Evolutionary conservation across 2,113 vertebrate species (phyloP).

Genomic region (Psilopsiagon aymara): DNA sequence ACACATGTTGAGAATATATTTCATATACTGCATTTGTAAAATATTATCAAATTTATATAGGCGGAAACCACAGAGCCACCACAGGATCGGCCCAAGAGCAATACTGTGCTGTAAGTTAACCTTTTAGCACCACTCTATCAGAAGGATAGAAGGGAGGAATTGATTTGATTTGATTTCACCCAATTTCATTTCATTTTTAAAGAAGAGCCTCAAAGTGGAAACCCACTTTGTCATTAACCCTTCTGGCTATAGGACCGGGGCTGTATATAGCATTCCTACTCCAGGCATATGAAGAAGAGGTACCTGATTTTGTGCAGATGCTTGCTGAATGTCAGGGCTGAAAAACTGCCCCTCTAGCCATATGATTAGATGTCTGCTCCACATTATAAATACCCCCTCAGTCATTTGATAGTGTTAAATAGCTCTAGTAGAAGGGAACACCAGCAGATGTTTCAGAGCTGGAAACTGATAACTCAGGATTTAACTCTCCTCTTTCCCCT

Average conservation of each 20-base stretch:
- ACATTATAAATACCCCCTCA: not conserved
- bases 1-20: constrained; percentile 83
- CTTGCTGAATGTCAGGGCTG: not conserved
- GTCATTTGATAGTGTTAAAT: not conserved
- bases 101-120: constrained; percentile 68
- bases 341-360: not conserved
- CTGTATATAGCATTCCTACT: fast-evolving
- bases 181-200: not conserved
- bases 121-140: constrained; percentile 76
- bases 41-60: constrained; percentile 82
- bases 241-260: not conserved
- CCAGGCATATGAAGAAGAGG: not conserved
- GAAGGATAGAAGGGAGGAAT: not conserved
- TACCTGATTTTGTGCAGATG: not conserved
- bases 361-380: not conserved
- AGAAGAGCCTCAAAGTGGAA: constrained; percentile 50
- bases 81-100: constrained; percentile 66
- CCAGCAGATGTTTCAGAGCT: not conserved
- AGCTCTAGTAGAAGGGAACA: not conserved
- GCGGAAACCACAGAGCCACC: constrained; percentile 76
- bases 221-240: not conserved
- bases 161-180: not conserved
- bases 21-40: constrained; percentile 82
- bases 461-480: not conserved
- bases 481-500: not conserved